phyloP scores from a whole-genome alignment of 2,113 vertebrate genomes.

The Arvicanthis niloticus region DNA sequence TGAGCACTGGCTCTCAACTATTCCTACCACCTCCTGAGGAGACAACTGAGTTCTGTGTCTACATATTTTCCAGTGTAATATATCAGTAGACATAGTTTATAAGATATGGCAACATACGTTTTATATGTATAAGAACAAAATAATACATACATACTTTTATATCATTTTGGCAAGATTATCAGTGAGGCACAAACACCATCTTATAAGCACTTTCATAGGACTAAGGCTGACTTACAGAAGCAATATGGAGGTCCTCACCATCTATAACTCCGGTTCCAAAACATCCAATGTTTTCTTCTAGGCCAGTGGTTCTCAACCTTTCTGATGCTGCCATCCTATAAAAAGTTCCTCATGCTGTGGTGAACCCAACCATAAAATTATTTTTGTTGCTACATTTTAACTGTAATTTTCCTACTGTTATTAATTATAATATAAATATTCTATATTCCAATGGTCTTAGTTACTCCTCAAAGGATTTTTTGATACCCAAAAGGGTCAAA shows the following conservation, averaged over 20 bases:
- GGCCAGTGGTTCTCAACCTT: neutral
- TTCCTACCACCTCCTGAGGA: neutral
- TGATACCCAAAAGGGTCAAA: neutral
- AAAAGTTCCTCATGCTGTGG: neutral
- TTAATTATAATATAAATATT: neutral
- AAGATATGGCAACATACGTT: neutral
- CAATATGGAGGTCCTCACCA: neutral
- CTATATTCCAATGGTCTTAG: neutral
- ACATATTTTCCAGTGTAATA: neutral
- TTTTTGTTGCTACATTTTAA: neutral
- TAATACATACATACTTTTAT: neutral
- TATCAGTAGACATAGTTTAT: neutral
- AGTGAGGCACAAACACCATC: neutral
- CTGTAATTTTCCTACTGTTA: neutral
- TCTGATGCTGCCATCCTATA: neutral
- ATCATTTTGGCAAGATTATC: slow-evolving; percentile 1
- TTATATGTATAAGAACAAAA: neutral
- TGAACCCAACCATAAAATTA: neutral
- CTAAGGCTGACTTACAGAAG: neutral
- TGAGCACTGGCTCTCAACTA: neutral
- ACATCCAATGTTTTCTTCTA: neutral
- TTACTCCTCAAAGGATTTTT: neutral
- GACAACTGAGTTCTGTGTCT: neutral
- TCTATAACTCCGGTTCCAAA: neutral
- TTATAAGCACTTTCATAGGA: neutral